Percentiles rank a stretch among this genome's conserved stretches.
Evolutionary conservation across 2,113 vertebrate genomes (phyloP).

Genomic region (Heterotilapia buettikoferi): DNA sequence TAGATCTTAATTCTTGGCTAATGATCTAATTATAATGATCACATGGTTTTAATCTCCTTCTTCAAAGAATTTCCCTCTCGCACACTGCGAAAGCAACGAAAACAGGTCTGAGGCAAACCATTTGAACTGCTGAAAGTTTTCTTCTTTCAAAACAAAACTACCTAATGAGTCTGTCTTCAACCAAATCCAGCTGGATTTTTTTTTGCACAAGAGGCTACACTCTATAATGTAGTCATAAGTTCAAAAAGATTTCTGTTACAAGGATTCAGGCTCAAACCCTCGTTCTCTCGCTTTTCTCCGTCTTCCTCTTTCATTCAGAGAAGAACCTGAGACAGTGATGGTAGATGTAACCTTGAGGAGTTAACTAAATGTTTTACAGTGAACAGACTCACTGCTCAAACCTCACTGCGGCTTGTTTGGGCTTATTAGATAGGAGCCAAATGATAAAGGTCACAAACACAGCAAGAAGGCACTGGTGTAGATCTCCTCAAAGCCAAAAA

Average conservation of each 20-base stretch:
- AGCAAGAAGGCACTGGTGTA: constrained; percentile 37
- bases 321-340: neutral
- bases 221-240: constrained; percentile 49
- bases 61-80: constrained; percentile 57
- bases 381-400: constrained; percentile 30
- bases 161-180: constrained; percentile 54
- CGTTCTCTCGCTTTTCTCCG: neutral
- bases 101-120: constrained; percentile 51
- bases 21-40: constrained; percentile 76
- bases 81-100: constrained; percentile 46
- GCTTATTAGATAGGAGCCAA: constrained; percentile 54
- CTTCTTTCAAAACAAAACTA: constrained; percentile 47
- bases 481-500: constrained; percentile 11
- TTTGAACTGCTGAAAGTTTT: constrained; percentile 51
- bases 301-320: neutral
- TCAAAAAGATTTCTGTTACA: constrained; percentile 50
- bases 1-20: constrained; percentile 71
- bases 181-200: constrained; percentile 57
- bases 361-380: constrained; percentile 46
- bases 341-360: constrained; percentile 36
- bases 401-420: constrained; percentile 61
- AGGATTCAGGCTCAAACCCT: constrained; percentile 19
- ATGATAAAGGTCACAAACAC: constrained; percentile 62
- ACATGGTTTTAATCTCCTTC: constrained; percentile 71
- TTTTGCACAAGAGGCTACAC: constrained; percentile 36